phyloP scores from a whole-genome alignment of 2,113 vertebrate species.

The Suncus etruscus region DNA sequence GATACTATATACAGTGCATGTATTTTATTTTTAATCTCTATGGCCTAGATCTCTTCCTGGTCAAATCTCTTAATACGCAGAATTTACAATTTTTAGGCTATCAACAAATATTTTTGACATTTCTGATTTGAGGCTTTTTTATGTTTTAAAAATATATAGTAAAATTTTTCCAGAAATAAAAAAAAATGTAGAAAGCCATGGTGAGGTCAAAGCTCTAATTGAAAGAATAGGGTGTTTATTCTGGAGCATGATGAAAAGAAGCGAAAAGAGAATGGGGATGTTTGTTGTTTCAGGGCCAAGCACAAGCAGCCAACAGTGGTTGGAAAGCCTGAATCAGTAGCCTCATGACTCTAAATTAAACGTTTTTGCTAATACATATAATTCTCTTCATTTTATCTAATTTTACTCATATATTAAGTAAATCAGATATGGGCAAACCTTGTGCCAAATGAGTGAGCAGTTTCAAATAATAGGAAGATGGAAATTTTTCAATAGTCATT shows the following conservation, averaged over 20 bases:
- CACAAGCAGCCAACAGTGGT: not conserved
- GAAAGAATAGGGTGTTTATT: constrained; percentile 30
- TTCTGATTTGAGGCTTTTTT: not conserved
- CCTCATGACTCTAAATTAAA: constrained; percentile 68
- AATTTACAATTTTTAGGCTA: constrained; percentile 16
- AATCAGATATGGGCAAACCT: constrained; percentile 76
- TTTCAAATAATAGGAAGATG: constrained; percentile 72
- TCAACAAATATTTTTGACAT: not conserved
- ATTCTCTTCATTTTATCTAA: constrained; percentile 78
- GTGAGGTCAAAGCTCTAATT: constrained; percentile 4
- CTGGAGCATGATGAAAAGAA: constrained; percentile 47
- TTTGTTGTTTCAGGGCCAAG: constrained; percentile 31
- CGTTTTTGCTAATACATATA: constrained; percentile 70
- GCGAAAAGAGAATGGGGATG: not conserved
- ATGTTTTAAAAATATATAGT: not conserved
- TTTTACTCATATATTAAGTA: constrained; percentile 76
- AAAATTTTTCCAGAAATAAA: constrained; percentile 1
- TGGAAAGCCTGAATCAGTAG: constrained; percentile 63
- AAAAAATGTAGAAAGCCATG: constrained; percentile 14
- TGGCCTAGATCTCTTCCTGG: not conserved
- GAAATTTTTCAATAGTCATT: constrained; percentile 65
- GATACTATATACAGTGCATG: not conserved
- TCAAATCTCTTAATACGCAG: not conserved
- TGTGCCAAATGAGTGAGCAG: constrained; percentile 71
- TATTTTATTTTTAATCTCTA: too few relatives aligned